Conservation (phyloP, 2,888 invertebrate genomes). For the Nephrotoma flavescens region DNA sequence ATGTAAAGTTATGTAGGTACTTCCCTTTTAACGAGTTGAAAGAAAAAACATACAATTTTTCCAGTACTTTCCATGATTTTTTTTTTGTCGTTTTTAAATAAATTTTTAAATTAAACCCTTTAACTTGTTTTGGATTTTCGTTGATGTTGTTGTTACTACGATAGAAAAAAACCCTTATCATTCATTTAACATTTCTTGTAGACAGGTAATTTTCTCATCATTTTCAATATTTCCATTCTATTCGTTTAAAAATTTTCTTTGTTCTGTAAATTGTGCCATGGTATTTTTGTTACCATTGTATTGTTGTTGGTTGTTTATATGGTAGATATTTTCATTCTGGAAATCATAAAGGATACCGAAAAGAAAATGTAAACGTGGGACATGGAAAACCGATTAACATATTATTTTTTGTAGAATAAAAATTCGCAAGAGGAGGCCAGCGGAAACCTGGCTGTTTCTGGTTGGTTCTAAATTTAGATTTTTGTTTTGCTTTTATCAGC, state of each 20-base stretch:
- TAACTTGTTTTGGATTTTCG: neutral
- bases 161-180: neutral
- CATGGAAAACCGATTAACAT: neutral
- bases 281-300: neutral
- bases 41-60: neutral
- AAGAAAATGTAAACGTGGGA: neutral
- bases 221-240: neutral
- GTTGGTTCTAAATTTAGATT: neutral
- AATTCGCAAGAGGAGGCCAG: neutral
- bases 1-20: neutral
- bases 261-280: neutral
- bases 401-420: neutral
- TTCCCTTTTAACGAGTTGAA: neutral
- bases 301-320: neutral
- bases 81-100: neutral
- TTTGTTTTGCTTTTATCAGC: neutral
- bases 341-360: neutral
- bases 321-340: neutral
- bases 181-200: neutral
- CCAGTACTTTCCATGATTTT: neutral
- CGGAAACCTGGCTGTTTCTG: neutral
- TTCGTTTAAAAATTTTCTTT: neutral
- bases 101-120: neutral
- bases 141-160: neutral
- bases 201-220: neutral